phyloP scores from a whole-genome alignment of 2,888 invertebrate genomes.

The Anaspis maculata region DNA sequence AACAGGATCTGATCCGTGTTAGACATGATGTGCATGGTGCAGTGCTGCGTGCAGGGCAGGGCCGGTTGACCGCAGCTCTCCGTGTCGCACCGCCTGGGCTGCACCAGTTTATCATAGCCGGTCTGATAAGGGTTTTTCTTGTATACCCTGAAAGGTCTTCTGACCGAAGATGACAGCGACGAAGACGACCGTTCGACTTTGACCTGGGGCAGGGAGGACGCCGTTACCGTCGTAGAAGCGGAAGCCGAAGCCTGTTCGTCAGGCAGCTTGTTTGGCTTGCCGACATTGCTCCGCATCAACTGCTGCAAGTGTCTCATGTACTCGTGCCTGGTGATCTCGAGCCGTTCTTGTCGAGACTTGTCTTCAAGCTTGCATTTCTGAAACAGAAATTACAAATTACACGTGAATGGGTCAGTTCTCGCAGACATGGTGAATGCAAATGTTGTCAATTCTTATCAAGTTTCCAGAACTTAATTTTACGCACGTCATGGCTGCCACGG shows the following conservation, averaged over 20 bases:
- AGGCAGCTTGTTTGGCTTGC: constrained; percentile 36
- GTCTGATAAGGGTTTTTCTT: constrained; percentile 9
- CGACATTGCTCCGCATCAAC: constrained; percentile 40
- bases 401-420: too few species aligned
- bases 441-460: too few species aligned
- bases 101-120: constrained; percentile 22
- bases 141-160: too few species aligned
- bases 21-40: constrained; percentile 74
- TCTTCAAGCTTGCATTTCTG: constrained; percentile 40
- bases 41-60: constrained; percentile 73
- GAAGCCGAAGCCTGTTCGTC: too few species aligned
- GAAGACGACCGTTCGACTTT: not conserved
- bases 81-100: constrained; percentile 25
- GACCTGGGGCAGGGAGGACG: constrained; percentile 6
- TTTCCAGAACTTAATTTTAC: too few species aligned
- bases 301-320: constrained; percentile 38
- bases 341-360: constrained; percentile 38
- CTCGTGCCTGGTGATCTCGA: constrained; percentile 41
- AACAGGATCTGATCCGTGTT: constrained; percentile 70
- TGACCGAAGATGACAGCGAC: too few species aligned
- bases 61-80: constrained; percentile 42
- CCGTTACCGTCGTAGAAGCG: too few species aligned
- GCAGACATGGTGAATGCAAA: too few species aligned
- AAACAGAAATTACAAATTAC: constrained; percentile 14
- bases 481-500: too few species aligned